These are phyloP conservation scores for Scaptodrosophila lebanonensis DNA, from an alignment of 1,140 invertebrate species.

Conservation along the genomic window DNA sequence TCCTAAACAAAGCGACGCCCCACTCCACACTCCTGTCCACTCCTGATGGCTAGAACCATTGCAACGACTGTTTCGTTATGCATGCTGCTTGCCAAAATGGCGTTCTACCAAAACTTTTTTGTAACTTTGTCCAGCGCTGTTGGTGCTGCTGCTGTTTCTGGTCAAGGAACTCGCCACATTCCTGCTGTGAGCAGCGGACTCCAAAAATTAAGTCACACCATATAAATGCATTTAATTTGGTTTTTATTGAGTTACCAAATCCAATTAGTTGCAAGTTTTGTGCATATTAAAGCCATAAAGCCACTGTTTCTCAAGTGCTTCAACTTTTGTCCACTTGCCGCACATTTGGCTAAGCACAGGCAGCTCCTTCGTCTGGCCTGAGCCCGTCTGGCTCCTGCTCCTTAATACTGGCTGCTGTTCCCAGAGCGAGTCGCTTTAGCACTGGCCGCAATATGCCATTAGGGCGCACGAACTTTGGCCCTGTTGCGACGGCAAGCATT, in stretches of 20 bases:
- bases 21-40: neutral
- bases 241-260: slow-evolving; percentile 70
- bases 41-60: too few relatives aligned
- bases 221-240: slow-evolving; percentile 61
- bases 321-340: too few relatives aligned
- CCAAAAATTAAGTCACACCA: slow-evolving; percentile 45
- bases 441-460: slow-evolving; percentile 43
- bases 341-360: too few relatives aligned
- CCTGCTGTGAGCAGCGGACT: too few relatives aligned
- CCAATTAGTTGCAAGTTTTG: slow-evolving; percentile 65
- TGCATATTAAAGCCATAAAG: slow-evolving; percentile 10
- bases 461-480: slow-evolving; percentile 36
- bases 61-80: slow-evolving; percentile 26
- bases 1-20: neutral
- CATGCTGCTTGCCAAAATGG: slow-evolving; percentile 58
- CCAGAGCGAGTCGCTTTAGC: slow-evolving; percentile 26
- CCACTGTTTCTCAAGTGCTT: neutral
- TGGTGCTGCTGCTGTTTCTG: slow-evolving; percentile 9
- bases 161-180: slow-evolving; percentile 51
- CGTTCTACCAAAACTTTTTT: neutral
- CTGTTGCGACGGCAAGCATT: slow-evolving; percentile 33
- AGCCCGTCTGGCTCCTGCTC: too few relatives aligned
- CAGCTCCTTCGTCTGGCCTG: too few relatives aligned
- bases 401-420: slow-evolving; percentile 5
- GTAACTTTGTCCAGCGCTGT: slow-evolving; percentile 3